A percentile compares a stretch with the other conserved stretches of the same genome.
phyloP scores from a whole-genome alignment of 2,113 vertebrate genomes.

The Misgurnus mizolepis region DNA sequence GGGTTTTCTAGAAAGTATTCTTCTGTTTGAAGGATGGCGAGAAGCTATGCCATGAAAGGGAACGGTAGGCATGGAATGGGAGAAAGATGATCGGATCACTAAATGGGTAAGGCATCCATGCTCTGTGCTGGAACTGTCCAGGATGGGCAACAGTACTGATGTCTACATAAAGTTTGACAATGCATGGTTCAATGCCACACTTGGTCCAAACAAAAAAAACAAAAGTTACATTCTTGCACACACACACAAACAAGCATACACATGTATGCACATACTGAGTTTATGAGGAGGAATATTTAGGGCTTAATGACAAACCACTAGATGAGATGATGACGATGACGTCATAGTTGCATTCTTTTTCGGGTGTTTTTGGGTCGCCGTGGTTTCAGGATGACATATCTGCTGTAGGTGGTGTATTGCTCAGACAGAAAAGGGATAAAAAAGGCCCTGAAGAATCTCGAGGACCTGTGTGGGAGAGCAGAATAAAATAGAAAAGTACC shows the following conservation, averaged over 20 bases:
- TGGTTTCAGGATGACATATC: conserved; percentile 84
- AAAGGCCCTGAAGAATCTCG: conserved; percentile 80
- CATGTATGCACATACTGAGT: neutral
- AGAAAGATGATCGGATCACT: neutral
- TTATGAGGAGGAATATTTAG: conserved; percentile 12
- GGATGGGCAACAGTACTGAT: neutral
- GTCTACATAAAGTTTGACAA: conserved; percentile 1
- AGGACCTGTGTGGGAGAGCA: conserved; percentile 74
- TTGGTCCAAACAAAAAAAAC: conserved; percentile 6
- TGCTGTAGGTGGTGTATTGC: conserved; percentile 73
- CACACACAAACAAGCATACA: neutral
- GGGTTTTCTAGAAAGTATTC: conserved; percentile 5
- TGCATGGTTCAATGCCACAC: neutral
- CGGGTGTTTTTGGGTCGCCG: conserved; percentile 71
- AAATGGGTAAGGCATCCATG: conserved; percentile 30
- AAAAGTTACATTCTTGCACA: neutral
- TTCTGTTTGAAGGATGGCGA: conserved; percentile 22
- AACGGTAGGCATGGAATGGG: conserved; percentile 25
- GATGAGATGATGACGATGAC: neutral
- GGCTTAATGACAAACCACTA: neutral
- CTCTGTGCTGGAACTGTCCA: conserved; percentile 17
- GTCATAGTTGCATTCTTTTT: conserved; percentile 66
- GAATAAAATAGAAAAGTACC: neutral
- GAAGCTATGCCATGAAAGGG: neutral
- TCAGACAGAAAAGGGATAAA: conserved; percentile 83